Base-by-base conservation (phyloP, 2,797 vertebrate genomes). In the Gallirallus australis region DNA sequence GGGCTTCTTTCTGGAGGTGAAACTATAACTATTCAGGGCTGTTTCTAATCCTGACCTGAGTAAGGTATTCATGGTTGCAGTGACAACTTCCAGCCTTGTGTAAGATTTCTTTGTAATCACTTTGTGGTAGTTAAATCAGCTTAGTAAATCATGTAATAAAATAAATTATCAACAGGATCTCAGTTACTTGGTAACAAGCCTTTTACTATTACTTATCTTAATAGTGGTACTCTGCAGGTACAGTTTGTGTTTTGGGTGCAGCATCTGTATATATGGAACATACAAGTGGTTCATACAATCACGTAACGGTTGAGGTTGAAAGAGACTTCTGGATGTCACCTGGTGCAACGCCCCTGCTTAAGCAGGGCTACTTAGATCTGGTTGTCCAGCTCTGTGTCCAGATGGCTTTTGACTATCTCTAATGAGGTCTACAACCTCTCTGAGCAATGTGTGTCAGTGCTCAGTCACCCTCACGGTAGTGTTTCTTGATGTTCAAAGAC, bases 61-160 rank as follows among this genome's bases (percentile, higher is more conserved):
- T 76, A 82, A 72, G 60, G 39, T 71, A 60, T 85, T 84, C 12
- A 8, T 61, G 89, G 53, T 50, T 87, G 52, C 64, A 80, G 16
- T 70, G 60, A 73, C 47, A 78, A 77, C 64, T 96, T 86, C 75
- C 66, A 89, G 45, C 78, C 33, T 45, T 87, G 79, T 87, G 77
- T 27, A 71, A 42, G 75, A 89, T 90, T 93, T 79, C 12, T 85
- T 83, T 50, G 18, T 94, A 94, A 83, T 90, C 72, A 71, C 61
- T 53, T 68, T 90, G 57, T 80, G 82, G 59, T 93, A 81, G 79
- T 92, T 90, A 82, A 95, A 75, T 81, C 59, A 89, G 35, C 27
- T 85, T 69, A 65, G 56, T 87, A 93, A 96, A 91, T 86, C 66
- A 73, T 63, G 27, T 68, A 90, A 78, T 86, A 76, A 79, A 91